These are phyloP conservation scores for Gallinago solitaria DNA, from an alignment of 2,797 vertebrate genomes.

Conservation along the genomic window DNA sequence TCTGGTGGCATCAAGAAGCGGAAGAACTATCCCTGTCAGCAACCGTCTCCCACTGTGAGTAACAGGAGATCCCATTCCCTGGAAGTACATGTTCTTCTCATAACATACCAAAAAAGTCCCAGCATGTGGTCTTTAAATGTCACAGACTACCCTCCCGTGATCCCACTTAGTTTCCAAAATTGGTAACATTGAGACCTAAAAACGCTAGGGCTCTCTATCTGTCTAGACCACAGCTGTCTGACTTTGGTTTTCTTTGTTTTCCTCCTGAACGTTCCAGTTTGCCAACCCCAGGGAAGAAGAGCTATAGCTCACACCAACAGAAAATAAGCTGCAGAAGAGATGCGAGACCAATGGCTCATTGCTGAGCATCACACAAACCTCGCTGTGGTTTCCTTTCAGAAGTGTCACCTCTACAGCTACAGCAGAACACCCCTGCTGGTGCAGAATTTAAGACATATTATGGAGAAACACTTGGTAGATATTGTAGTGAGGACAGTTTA, in stretches of 20 bases:
- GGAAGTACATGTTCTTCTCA: not conserved
- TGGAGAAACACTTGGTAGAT: not conserved
- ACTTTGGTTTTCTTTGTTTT: not conserved
- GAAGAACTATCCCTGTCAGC: not conserved
- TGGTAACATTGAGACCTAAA: not conserved
- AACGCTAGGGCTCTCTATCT: not conserved
- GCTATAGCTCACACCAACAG: not conserved
- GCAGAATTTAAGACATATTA: not conserved
- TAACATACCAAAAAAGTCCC: not conserved
- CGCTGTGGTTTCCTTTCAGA: not conserved
- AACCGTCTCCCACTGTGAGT: not conserved
- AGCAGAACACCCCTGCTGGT: not conserved
- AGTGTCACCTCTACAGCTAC: not conserved
- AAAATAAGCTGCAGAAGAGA: not conserved
- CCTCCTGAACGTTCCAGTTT: not conserved
- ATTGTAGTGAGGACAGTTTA: not conserved
- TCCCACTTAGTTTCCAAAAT: not conserved
- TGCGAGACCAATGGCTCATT: too few species aligned
- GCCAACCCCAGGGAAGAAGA: not conserved
- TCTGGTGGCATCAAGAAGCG: not conserved
- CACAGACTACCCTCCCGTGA: not conserved
- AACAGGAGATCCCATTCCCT: not conserved
- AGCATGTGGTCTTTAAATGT: not conserved
- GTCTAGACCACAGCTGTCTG: not conserved
- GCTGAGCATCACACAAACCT: not conserved